Conservation (phyloP, 2,888 invertebrate genomes). For the Limnephilus rhombicus region DNA sequence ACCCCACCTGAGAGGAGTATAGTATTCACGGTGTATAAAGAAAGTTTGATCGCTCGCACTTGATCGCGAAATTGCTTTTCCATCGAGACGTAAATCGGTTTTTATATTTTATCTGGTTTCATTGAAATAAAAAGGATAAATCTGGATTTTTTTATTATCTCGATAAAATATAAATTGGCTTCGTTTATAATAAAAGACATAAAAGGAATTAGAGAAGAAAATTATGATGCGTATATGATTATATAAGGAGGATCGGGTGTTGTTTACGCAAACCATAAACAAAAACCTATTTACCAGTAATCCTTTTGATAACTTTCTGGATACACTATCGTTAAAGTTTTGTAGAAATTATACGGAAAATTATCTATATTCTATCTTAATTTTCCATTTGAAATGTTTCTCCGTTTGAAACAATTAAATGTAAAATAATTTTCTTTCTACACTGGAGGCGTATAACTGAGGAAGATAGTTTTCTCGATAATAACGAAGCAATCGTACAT, state of each 20-base stretch:
- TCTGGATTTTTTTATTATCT: slow-evolving; percentile 9
- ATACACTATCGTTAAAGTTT: neutral
- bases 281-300: neutral
- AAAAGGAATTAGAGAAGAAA: neutral
- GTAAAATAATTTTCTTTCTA: neutral
- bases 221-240: neutral
- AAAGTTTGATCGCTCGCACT: slow-evolving; percentile 44
- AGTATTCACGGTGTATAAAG: slow-evolving; percentile 4
- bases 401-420: neutral
- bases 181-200: neutral
- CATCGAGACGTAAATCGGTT: slow-evolving; percentile 35
- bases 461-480: slow-evolving; percentile 6
- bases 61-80: slow-evolving; percentile 46
- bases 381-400: neutral
- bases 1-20: neutral
- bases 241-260: neutral
- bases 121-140: neutral
- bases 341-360: neutral
- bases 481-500: slow-evolving; percentile 24
- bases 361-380: neutral
- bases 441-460: neutral
- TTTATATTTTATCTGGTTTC: slow-evolving; percentile 5
- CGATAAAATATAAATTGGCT: neutral
- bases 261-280: neutral
- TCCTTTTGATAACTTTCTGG: neutral